These are phyloP conservation scores for Microcebus jonahi DNA, from an alignment of 2,113 vertebrate genomes.

Conservation along the genomic window DNA sequence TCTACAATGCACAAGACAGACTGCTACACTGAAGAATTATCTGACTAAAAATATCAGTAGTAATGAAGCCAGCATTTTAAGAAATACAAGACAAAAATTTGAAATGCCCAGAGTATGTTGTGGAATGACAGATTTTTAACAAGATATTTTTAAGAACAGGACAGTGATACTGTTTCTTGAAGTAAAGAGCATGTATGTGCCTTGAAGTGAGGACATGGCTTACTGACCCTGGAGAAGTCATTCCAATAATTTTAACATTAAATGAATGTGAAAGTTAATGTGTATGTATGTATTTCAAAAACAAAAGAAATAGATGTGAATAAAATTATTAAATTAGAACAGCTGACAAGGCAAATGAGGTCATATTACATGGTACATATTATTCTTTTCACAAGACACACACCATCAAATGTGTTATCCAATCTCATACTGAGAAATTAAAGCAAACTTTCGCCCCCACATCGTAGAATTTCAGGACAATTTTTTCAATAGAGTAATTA, in stretches of 20 bases:
- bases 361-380: not conserved
- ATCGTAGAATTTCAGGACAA: not conserved
- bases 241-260: conserved; percentile 32
- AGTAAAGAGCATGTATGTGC: not conserved
- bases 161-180: not conserved
- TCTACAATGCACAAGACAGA: not conserved
- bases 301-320: not conserved
- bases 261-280: conserved; percentile 1
- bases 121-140: not conserved
- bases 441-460: not conserved
- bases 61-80: not conserved
- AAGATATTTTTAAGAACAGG: not conserved
- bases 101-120: not conserved
- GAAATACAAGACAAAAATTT: not conserved
- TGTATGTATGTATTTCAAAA: not conserved
- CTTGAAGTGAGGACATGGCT: not conserved
- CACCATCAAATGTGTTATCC: not conserved
- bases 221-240: not conserved
- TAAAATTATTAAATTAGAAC: not conserved
- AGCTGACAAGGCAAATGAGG: not conserved
- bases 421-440: not conserved
- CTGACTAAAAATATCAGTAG: not conserved
- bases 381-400: not conserved
- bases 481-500: not conserved
- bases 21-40: not conserved